Conservation (phyloP, 2,888 invertebrate genomes). For the Dolichomitus sp. region DNA sequence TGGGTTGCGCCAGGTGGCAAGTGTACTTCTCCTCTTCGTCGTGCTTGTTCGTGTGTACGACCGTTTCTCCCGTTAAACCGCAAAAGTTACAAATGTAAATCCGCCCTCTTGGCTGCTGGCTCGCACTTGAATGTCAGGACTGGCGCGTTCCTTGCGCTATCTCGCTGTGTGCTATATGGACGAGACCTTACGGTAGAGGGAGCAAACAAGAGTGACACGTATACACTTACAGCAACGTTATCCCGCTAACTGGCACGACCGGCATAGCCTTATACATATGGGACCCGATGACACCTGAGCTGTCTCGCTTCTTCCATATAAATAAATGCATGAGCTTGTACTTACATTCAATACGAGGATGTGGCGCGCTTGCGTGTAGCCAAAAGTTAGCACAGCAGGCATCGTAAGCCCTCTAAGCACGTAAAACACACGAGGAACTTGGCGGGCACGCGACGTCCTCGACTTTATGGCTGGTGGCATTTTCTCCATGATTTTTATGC, state of each 20-base stretch:
- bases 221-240: conserved; percentile 36
- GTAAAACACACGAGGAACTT: not conserved
- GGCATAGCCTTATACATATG: conserved; percentile 47
- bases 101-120: conserved; percentile 60
- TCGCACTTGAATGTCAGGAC: conserved; percentile 18
- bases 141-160: conserved; percentile 12
- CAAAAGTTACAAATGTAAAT: conserved; percentile 84
- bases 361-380: not conserved
- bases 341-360: conserved; percentile 35
- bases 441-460: not conserved
- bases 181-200: not conserved
- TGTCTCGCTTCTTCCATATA: conserved; percentile 66
- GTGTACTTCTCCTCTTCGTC: conserved; percentile 28
- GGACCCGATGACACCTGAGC: conserved; percentile 47
- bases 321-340: conserved; percentile 73
- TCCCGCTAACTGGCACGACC: conserved; percentile 67
- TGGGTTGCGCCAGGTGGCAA: conserved; percentile 30
- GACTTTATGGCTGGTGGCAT: not conserved
- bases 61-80: conserved; percentile 78
- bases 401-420: not conserved
- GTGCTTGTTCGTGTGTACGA: conserved; percentile 70
- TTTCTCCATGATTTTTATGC: not conserved
- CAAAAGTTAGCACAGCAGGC: conserved; percentile 21
- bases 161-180: not conserved
- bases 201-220: conserved; percentile 1